Base-by-base conservation (phyloP, 64 coral and sea anemone species). In the Montipora sp. region DNA sequence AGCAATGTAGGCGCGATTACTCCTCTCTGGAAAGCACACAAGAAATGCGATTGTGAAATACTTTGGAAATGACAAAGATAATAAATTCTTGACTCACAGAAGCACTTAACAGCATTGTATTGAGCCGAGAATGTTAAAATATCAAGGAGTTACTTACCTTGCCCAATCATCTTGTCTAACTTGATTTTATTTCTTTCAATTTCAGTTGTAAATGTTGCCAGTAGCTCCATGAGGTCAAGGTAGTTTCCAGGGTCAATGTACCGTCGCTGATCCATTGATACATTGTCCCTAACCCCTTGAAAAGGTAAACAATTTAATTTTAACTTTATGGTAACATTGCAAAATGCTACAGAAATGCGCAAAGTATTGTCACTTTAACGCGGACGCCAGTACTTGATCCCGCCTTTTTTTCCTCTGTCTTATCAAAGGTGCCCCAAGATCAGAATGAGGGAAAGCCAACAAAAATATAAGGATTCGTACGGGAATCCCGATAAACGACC, bases 211-310 rank as follows among this genome's bases (percentile, higher is more conserved):
- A 94, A 94, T 16, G 80, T 71, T 58, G 22, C 50, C 23, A 99
- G n/a, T 47, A 95, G 91, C 19, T 99, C 98, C 66, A 92, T 63
- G 14, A 92, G 80, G 59, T 92, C 80, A 4, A 92, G 76, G 51
- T 96, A 96, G 53, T 86, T 91, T 68, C 87, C 80, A 1, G 95
- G 89, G 80, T 97, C 92, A 23, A 94, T 94, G 47, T 97, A 97
- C 36, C 88, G n/a, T 19, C 94, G 92, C 21, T 93, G 83, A 44
- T 89, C 77, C 8, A 57, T 8, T 70, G 83, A 43, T 60, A 36
- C 7, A 24, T 81, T 1, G 55, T 7, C 21, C 43, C 14, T 4
- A 69, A 49, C 19, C 19, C 82, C 63, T 83, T 46, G 47, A 5
- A 49, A 14, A 20, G 36, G 6, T 4, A 18, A 50, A 69, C 14